phyloP scores from a whole-genome alignment of 1,140 invertebrate species.

The Bacillus rossius region DNA sequence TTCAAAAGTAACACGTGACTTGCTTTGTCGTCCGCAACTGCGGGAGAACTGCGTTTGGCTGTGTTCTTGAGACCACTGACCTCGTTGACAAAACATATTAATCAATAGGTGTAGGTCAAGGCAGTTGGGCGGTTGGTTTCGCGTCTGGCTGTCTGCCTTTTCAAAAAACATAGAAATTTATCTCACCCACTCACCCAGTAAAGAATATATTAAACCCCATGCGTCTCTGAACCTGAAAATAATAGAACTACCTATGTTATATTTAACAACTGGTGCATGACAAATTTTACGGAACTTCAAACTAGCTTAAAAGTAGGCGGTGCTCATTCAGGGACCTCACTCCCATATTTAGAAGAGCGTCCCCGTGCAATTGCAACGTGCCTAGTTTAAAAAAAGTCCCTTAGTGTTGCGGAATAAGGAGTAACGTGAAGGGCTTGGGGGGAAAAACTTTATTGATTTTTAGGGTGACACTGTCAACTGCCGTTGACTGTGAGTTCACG shows the following conservation, averaged over 20 bases:
- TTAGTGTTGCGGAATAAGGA: conserved; percentile 26
- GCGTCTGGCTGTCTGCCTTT: conserved; percentile 4
- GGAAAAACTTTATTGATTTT: conserved; percentile 59
- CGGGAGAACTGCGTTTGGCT: too few species aligned
- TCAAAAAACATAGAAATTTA: conserved; percentile 6
- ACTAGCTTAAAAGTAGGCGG: conserved; percentile 2
- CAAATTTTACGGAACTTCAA: too few species aligned
- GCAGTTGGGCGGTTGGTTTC: not conserved
- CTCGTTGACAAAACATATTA: not conserved
- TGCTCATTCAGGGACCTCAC: conserved; percentile 18
- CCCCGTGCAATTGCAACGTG: conserved; percentile 26
- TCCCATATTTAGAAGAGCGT: conserved; percentile 23
- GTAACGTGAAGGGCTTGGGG: conserved; percentile 41
- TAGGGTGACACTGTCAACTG: conserved; percentile 57
- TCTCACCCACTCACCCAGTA: too few species aligned
- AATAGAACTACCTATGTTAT: conserved; percentile 2
- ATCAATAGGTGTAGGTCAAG: conserved; percentile 1
- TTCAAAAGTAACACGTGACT: too few species aligned
- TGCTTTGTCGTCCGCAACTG: too few species aligned
- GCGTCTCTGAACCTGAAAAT: conserved; percentile 1
- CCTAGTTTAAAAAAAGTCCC: conserved; percentile 28
- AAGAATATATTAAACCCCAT: too few species aligned
- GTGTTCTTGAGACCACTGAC: conserved; percentile 2
- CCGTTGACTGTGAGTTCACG: conserved; percentile 42
- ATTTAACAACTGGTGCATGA: conserved; percentile 1